These are phyloP conservation scores for Zaprionus kolodkinae DNA, from an alignment of 1,140 invertebrate species.

Conservation along the genomic window DNA sequence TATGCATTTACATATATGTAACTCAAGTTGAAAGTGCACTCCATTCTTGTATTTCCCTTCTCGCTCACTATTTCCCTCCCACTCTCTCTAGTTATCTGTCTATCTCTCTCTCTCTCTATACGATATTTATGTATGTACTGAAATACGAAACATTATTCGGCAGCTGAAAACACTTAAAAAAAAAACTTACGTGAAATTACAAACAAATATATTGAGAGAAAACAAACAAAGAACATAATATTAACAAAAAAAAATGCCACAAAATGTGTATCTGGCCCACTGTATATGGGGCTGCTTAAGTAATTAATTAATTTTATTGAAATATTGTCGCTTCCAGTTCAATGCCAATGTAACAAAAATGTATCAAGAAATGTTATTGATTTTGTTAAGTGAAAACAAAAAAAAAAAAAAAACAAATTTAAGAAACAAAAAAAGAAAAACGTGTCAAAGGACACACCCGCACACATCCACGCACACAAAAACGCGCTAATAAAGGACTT, in stretches of 20 bases:
- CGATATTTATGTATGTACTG: conserved; percentile 31
- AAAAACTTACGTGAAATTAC: background rate
- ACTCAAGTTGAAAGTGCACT: conserved; percentile 17
- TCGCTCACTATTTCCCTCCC: background rate
- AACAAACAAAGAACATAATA: background rate
- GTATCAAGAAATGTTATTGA: conserved; percentile 37
- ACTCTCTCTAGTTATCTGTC: conserved; percentile 5
- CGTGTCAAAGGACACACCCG: conserved; percentile 12
- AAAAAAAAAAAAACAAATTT: background rate
- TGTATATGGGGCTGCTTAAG: conserved; percentile 25
- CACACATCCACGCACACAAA: conserved; percentile 1
- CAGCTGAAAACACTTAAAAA: conserved; percentile 39
- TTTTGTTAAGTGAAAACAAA: conserved; percentile 28
- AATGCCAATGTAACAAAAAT: conserved; percentile 51
- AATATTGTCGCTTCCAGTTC: conserved; percentile 45
- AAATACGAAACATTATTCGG: conserved; percentile 28
- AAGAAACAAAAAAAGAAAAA: conserved; percentile 3
- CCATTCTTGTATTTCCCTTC: conserved; percentile 5
- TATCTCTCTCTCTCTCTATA: conserved; percentile 3
- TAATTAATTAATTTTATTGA: conserved; percentile 31
- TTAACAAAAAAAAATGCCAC: conserved; percentile 26
- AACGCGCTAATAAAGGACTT: conserved; percentile 46
- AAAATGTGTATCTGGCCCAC: conserved; percentile 32
- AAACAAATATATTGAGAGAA: background rate
- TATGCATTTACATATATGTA: conserved; percentile 39